phyloP scores from a whole-genome alignment of 2,888 invertebrate genomes.

The Sicus ferrugineus region DNA sequence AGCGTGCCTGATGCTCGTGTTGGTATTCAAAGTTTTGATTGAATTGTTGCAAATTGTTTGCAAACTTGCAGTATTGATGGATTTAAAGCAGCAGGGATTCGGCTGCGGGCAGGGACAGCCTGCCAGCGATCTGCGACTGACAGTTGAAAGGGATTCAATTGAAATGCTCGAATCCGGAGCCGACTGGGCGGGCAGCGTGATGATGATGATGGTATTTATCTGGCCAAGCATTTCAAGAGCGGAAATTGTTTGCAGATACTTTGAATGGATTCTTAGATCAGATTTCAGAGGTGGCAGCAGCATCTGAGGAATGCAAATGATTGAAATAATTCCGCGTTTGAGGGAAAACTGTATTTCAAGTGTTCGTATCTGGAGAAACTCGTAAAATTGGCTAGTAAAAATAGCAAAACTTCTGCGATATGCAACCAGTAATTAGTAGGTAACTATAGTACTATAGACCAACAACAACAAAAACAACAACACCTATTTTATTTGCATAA shows the following conservation, averaged over 20 bases:
- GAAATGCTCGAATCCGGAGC: background rate
- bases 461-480: no score
- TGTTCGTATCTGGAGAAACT: no score
- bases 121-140: constrained; percentile 12
- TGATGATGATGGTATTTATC: no score
- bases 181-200: background rate
- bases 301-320: background rate
- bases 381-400: no score
- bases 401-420: no score
- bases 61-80: constrained; percentile 40
- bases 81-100: constrained; percentile 26
- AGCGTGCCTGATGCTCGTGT: constrained; percentile 4
- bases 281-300: background rate
- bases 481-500: no score
- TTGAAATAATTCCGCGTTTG: background rate
- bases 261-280: background rate
- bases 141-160: background rate
- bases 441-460: no score
- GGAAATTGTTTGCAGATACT: constrained; percentile 1
- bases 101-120: constrained; percentile 34
- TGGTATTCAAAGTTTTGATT: constrained; percentile 54
- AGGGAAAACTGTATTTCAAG: no score
- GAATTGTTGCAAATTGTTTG: constrained; percentile 61
- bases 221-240: constrained; percentile 9
- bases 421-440: no score